Base-by-base conservation (phyloP, 2,797 vertebrate species). In the Buceros bicornis region DNA sequence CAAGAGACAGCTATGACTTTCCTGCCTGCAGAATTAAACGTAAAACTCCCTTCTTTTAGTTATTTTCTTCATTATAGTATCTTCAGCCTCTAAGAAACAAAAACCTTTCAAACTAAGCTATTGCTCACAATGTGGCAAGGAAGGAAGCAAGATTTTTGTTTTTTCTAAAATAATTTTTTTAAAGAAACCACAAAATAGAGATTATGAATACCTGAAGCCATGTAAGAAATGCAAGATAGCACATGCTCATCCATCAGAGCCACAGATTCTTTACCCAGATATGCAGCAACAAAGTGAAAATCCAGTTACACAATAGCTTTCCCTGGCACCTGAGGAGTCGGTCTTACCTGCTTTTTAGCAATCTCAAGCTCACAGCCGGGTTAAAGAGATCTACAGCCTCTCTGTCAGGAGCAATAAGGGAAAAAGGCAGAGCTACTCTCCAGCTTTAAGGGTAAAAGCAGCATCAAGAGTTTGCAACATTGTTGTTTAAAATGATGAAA, bases 181-280 rank as follows among this genome's bases (percentile, higher is more conserved):
- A 33, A 92, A 76, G 42, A 91, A 91, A 86, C 57, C 11, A 4
- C 80, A 72, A 50, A 87, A 81, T 6, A 13, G 48, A 87, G 64
- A 66, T 35, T 66, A 83, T 28, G 81, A 76, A 82, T 70, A 87
- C 72, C 64, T 65, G 48, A 37, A 89, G 50, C 28, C n/a, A 42
- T 76, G 86, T 42, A 89, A 89, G 60, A 84, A 91, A 45, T 33
- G 37, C 94, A 91, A 82, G 93, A 92, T 17, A 94, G 66, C 22
- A 84, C 82, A 87, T 33, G 88, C 43, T 48, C 47, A 84, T 35
- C 64, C 53, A 21, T 2, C 51, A 57, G 16, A 82, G 70, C 56
- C 47, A 86, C 5, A 22, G 61, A 88, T 95, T 88, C 72, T 51
- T 90, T 50, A 47, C 42, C 71, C 2, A 29, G 62, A 82, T 54